These are phyloP conservation scores for Campoletis sonorensis DNA, from an alignment of 1,140 invertebrate species.

Conservation along the genomic window DNA sequence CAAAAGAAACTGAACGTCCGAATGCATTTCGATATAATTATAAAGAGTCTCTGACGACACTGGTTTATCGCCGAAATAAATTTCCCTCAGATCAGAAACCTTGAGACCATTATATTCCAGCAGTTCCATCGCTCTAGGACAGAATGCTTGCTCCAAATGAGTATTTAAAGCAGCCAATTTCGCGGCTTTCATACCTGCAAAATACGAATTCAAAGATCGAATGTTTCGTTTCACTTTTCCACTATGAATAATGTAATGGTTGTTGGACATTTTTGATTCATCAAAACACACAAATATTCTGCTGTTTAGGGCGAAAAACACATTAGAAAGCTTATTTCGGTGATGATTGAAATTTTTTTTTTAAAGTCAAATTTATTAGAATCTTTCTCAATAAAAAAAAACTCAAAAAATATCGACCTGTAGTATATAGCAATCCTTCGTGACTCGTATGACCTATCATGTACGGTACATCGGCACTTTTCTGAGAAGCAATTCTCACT, in stretches of 20 bases:
- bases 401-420: conserved; percentile 53
- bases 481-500: conserved; percentile 63
- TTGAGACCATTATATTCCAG: conserved; percentile 48
- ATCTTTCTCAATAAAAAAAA: too few species aligned
- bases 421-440: conserved; percentile 77
- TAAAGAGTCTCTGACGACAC: conserved; percentile 59
- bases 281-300: too few species aligned
- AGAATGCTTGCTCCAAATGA: conserved; percentile 41
- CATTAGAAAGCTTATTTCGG: too few species aligned
- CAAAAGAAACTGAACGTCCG: conserved; percentile 73
- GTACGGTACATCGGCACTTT: conserved; percentile 78
- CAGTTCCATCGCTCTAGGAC: conserved; percentile 23
- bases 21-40: conserved; percentile 69
- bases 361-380: too few species aligned
- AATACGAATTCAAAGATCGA: too few species aligned
- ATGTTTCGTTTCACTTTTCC: too few species aligned
- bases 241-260: too few species aligned
- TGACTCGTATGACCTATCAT: conserved; percentile 79
- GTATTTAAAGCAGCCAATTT: conserved; percentile 15
- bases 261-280: too few species aligned
- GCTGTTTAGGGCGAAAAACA: too few species aligned
- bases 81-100: conserved; percentile 53
- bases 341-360: too few species aligned
- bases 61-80: conserved; percentile 67
- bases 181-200: conserved; percentile 42